Evolutionary conservation across 92 coral and sea anemone genomes (phyloP), one percentile per base, ranked within the genome.

Genomic region (Phenganax stokvisi): DNA sequence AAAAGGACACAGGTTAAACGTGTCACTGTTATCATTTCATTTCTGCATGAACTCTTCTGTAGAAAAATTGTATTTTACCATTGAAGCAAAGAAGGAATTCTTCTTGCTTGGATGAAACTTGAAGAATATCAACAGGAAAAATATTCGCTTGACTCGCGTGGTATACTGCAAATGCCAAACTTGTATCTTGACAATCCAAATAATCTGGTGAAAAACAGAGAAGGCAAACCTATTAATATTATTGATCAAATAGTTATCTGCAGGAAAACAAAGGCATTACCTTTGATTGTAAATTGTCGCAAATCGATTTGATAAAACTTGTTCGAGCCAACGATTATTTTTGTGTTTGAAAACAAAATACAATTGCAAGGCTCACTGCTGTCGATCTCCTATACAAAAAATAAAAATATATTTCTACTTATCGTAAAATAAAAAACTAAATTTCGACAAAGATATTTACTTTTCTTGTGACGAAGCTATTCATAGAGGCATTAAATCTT

Each of bases 351-450:
- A 74, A 96, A 96, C 83, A 92, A 87, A 66, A 96, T 90, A 75
- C 99, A 96, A 87, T 91, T 96, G 82, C 99, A 96, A 1, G 99
- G 99, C 31, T 96, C 99, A 58, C 91, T 87, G 44, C 97, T 92
- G 79, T 96, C 99, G 25, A 96, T 85, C 67, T 96, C 99, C 96
- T 93, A 80, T 51, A 56, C 64, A 73, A 16, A 31, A 11, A 51
- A 20, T 30, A 51, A 29, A 30, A 13, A 71, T 30, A 10, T 37
- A 1, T 2, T 37, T 37, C 5, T 25, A 37, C 7, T 62, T 27
- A 5, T 13, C 13, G 30, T 16, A 79, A 61, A 27, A n/a, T 0
- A 55, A 12, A 12, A 37, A 53, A 30, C 7, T 10, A 51, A 70
- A 70, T 15, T 3, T 25, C 75, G 25, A 15, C 12, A 17, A 63